Percentiles rank a stretch among this genome's conserved stretches.
Conservation (phyloP, 2,797 vertebrate species). For the Myotis findleyi region DNA sequence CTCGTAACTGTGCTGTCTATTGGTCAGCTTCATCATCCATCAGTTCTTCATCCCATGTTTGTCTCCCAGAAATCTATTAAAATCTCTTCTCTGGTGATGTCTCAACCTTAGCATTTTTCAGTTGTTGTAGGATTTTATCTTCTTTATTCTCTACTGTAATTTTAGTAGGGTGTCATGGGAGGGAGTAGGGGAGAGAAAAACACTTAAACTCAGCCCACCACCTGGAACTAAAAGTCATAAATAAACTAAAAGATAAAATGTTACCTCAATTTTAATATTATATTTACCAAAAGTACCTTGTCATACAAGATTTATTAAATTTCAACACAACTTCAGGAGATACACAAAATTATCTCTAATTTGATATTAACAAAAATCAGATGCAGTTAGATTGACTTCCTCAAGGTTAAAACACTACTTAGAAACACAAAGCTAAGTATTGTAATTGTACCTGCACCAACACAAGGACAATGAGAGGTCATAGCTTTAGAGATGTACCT, state of each 20-base stretch:
- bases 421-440: not conserved
- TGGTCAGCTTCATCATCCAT: not conserved
- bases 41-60: not conserved
- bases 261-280: not conserved
- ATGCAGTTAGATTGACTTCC: conserved; percentile 1
- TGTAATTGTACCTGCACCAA: not conserved
- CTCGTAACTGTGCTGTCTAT: not conserved
- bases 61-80: not conserved
- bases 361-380: conserved; percentile 46
- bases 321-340: conserved; percentile 6
- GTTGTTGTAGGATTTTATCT: not conserved
- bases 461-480: not conserved
- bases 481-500: conserved; percentile 1
- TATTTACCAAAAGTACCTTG: not conserved
- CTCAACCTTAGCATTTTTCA: not conserved
- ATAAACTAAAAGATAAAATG: conserved; percentile 16
- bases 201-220: not conserved
- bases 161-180: not conserved
- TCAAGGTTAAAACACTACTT: conserved; percentile 44
- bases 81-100: not conserved
- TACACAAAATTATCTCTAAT: conserved; percentile 32
- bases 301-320: conserved; percentile 13
- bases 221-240: not conserved
- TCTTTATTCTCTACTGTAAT: not conserved
- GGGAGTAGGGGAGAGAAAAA: not conserved